phyloP scores from a whole-genome alignment of 2,113 vertebrate genomes.

The Gymnobelideus leadbeateri region DNA sequence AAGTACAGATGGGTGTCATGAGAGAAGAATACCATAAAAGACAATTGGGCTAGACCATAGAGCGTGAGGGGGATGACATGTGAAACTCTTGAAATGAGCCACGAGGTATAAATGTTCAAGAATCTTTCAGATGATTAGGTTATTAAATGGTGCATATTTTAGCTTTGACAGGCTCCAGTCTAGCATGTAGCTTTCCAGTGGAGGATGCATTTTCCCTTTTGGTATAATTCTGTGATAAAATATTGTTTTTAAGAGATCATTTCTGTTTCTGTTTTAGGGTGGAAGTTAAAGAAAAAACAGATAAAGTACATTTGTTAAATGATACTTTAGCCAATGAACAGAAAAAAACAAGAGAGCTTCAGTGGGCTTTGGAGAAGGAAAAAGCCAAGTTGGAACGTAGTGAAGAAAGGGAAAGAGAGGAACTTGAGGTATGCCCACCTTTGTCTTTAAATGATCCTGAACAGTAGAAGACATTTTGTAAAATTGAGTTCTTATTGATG shows the following conservation, averaged over 20 bases:
- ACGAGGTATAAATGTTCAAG: neutral
- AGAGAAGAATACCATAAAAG: too few relatives aligned
- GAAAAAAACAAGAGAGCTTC: conserved; percentile 91
- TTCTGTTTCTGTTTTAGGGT: conserved; percentile 82
- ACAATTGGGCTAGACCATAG: neutral
- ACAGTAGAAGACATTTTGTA: conserved; percentile 10
- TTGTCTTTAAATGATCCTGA: conserved; percentile 32
- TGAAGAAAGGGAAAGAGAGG: conserved; percentile 89
- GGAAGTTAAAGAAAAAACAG: conserved; percentile 91
- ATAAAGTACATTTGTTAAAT: conserved; percentile 89
- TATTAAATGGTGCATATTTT: conserved; percentile 14
- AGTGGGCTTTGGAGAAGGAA: conserved; percentile 94
- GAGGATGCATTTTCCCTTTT: neutral
- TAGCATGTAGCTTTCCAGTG: neutral
- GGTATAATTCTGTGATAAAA: neutral
- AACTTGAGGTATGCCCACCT: conserved; percentile 89
- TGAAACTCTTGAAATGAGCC: conserved; percentile 17
- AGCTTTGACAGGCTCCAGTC: conserved; percentile 19
- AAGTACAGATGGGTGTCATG: too few relatives aligned
- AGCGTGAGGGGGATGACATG: neutral
- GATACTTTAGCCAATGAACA: conserved; percentile 91
- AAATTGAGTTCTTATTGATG: neutral
- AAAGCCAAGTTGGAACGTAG: conserved; percentile 86
- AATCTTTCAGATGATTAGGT: conserved; percentile 13
- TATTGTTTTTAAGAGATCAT: conserved; percentile 23